Evolutionary conservation across 2,113 vertebrate species (phyloP), one percentile per base, ranked within the genome.

Genomic region (Entomyzon cyanotis): DNA sequence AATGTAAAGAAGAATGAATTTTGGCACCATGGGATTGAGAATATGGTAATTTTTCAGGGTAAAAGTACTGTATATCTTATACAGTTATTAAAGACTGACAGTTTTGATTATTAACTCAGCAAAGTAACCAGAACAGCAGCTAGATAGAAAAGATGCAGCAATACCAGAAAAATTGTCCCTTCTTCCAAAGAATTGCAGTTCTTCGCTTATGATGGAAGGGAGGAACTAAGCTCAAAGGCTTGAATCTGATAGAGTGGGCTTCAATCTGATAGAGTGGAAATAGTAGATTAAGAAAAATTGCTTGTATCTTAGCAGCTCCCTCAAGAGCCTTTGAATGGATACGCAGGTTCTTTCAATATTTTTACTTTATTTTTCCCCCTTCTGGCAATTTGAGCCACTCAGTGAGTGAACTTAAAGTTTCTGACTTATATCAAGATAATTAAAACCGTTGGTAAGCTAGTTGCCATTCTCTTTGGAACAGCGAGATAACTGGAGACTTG

Each of bases 311-410:
- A 84, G 68, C 35, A 91, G 46, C 41, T 71, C 46, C 44, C 68
- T 79, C 41, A 63, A 63, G 83, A 92, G 55, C 30, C n/a, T 91
- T 83, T 91, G 44, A 86, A 49, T 63, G 84, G 71, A 81, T 62
- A 50, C 85, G 31, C 53, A 88, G 20, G 15, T 64, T 81, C 5
- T 65, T 80, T 59, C 41, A 19, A 65, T 11, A 2, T 53, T 25
- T 10, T 6, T 4, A 4, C 2, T 10, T 27, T 14, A 31, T 5
- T 3, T 7, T 10, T 5, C 24, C 12, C 31, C 8, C 9, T 30
- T 14, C 2, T 64, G 44, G 17, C 21, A 46, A 42, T 85, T 69
- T 83, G 49, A 80, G 30, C 23, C 47, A 30, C 21, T 50, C 27
- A 71, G 9, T 17, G 33, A 70, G 11, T 31, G 21, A 82, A 44